Evolutionary conservation across 2,888 invertebrate species (phyloP).

Genomic region (Sphinx pinastri): DNA sequence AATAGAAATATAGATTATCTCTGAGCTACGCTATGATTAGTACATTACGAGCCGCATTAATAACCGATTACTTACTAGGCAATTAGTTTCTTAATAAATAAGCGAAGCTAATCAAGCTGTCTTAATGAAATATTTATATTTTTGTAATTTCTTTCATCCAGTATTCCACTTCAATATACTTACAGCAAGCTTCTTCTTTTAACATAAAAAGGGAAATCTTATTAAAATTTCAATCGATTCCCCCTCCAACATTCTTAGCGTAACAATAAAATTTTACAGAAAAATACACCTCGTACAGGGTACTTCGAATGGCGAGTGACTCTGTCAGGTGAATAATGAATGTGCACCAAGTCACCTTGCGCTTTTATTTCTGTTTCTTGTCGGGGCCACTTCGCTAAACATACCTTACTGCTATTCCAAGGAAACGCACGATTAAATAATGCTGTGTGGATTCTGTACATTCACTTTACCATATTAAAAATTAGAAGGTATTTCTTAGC

Average conservation of each 20-base stretch:
- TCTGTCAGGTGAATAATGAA: conserved; percentile 75
- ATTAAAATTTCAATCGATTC: conserved; percentile 12
- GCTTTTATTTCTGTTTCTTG: conserved; percentile 59
- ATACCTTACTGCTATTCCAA: conserved; percentile 35
- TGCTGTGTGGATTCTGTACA: neutral
- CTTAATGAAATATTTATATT: too few species aligned
- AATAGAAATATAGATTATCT: neutral
- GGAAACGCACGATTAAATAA: conserved; percentile 1
- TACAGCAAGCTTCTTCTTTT: too few species aligned
- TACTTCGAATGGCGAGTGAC: conserved; percentile 67
- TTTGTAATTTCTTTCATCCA: too few species aligned
- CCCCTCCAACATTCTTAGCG: conserved; percentile 47
- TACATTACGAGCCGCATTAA: neutral
- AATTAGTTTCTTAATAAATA: too few species aligned
- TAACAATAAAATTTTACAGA: conserved; percentile 64
- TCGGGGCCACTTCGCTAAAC: conserved; percentile 39
- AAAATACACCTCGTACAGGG: conserved; percentile 58
- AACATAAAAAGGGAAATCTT: neutral
- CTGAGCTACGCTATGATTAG: neutral
- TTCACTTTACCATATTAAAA: neutral
- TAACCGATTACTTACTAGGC: too few species aligned
- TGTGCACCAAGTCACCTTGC: conserved; percentile 55
- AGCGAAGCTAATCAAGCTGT: too few species aligned
- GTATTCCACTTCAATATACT: too few species aligned
- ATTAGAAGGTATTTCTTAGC: neutral